These are phyloP conservation scores for chimpanzee (Pan troglodytes) DNA, from an alignment of 2,113 vertebrate species.

Conservation along the genomic window NHGRI_mPanTro3-v2.1_pri NC_072404.2:9925001-9925500, in stretches of 20 bases:
- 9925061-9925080: accelerated
- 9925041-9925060: accelerated
- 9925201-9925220: accelerated
- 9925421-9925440: not conserved
- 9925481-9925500: not conserved
- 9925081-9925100: no score
- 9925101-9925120: not conserved
- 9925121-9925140: no score
- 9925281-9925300: not conserved
- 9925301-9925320: not conserved
- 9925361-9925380: not conserved
- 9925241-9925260: accelerated
- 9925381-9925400: not conserved
- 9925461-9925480: accelerated
- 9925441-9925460: not conserved
- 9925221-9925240: accelerated
- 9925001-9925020: accelerated
- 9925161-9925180: accelerated
- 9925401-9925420: not conserved
- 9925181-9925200: accelerated
- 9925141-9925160: not conserved
- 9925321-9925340: not conserved
- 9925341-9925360: not conserved
- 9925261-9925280: not conserved
- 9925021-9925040: not conserved